These are phyloP conservation scores for Chrysolina americana DNA, from an alignment of 2,888 invertebrate genomes.

Conservation along the genomic window DNA sequence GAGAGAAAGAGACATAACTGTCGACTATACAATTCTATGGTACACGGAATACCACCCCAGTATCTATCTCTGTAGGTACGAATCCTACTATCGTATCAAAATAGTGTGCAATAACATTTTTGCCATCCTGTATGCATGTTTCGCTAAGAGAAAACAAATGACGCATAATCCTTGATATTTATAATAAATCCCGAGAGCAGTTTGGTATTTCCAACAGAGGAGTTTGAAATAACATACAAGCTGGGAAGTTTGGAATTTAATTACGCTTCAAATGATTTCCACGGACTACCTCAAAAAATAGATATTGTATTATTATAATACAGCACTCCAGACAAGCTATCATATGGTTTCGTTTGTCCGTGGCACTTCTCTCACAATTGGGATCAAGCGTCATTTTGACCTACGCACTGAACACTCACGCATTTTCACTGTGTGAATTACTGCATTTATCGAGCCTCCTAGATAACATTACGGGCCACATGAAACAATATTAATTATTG, in stretches of 20 bases:
- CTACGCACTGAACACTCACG: slow-evolving; percentile 21
- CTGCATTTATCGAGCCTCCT: slow-evolving; percentile 6
- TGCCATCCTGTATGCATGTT: too few relatives aligned
- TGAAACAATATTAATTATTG: too few relatives aligned
- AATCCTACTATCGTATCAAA: too few relatives aligned
- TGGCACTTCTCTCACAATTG: slow-evolving; percentile 18
- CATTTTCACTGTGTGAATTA: slow-evolving; percentile 23
- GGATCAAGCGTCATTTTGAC: slow-evolving; percentile 24
- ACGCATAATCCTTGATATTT: too few relatives aligned
- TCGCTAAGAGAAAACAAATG: too few relatives aligned
- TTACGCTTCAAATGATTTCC: background rate
- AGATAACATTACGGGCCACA: slow-evolving; percentile 15
- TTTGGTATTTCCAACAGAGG: too few relatives aligned
- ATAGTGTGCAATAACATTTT: too few relatives aligned
- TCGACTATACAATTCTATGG: too few relatives aligned
- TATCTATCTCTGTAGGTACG: too few relatives aligned
- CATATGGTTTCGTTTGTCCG: slow-evolving; percentile 10
- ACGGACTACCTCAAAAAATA: background rate
- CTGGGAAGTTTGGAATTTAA: background rate
- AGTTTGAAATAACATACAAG: background rate
- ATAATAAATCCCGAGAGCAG: too few relatives aligned
- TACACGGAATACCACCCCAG: too few relatives aligned
- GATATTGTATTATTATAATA: background rate
- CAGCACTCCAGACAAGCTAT: background rate
- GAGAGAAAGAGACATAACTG: too few relatives aligned